Evolutionary conservation across 2,797 vertebrate genomes (phyloP), one percentile per base, ranked within the genome.

Genomic region (Epinephelus awoara): DNA sequence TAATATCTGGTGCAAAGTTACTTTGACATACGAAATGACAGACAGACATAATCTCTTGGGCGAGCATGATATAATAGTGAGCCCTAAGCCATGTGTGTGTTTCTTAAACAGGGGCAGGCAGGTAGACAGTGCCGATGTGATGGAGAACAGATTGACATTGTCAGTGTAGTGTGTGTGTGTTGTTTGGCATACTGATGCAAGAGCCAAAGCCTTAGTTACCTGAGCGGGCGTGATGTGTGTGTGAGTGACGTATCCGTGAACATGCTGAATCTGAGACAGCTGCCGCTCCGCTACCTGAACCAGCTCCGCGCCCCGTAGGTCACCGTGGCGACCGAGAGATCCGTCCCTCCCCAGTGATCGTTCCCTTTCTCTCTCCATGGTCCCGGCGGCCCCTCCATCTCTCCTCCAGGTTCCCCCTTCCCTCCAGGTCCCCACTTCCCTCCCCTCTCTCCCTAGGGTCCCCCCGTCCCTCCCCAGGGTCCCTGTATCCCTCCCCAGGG

Each of bases 221-320:
- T 93, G 89, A 77, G 85, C 89, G 38, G 92, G 91, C 19, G 93
- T 68, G 82, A 98, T 97, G 89, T 98, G 98, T 82, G 97, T 96
- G 90, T 98, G 98, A 75, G 97, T 96, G 91, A 98, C 98, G 88
- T 97, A 98, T 91, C 98, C 97, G 58, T 98, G 98, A 44, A 99
- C 96, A 68, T 97, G 98, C 83, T 99, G 97, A 68, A 99, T 97
- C 85, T 98, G 97, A n/a, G 98, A 99, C 64, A 99, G 94, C 85
- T 96, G 98, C 90, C 97, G 97, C 92, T 99, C 97, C 0, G 98
- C 97, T 67, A 99, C 96, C 55, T 99, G 98, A 77, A 99, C 98
- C 83, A 99, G 90, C 90, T 99, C 98, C 0, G 97, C 97, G 21
- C 96, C 97, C 0, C 92, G 94, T 85, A 95, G 92, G 84, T 97